Evolutionary conservation across 1,140 invertebrate species (phyloP).

Genomic region (Galleria mellonella): DNA sequence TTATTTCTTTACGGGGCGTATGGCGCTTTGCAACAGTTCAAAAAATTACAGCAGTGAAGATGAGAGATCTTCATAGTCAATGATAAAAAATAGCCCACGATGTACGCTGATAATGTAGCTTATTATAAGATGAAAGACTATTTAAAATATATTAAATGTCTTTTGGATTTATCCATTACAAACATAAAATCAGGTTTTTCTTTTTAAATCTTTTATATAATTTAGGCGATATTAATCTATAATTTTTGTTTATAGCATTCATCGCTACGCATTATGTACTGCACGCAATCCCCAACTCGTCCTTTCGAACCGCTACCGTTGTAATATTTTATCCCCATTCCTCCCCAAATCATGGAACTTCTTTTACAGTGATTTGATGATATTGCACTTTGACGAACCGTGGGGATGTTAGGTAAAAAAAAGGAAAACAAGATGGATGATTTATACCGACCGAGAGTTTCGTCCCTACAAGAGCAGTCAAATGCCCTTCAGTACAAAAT

Average conservation of each 20-base stretch:
- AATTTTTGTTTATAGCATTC: slow-evolving; percentile 7
- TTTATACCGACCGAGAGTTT: slow-evolving; percentile 9
- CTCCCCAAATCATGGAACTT: slow-evolving; percentile 60
- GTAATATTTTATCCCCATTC: slow-evolving; percentile 66
- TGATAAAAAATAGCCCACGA: too few species aligned
- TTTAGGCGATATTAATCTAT: too few species aligned
- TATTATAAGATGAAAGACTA: too few species aligned
- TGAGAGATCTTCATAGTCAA: too few species aligned
- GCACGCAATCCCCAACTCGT: slow-evolving; percentile 29
- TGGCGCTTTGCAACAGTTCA: too few species aligned
- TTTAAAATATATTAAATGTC: too few species aligned
- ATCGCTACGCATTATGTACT: neutral
- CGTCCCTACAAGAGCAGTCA: neutral
- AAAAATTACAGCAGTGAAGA: too few species aligned
- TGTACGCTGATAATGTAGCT: too few species aligned
- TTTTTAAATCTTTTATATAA: too few species aligned
- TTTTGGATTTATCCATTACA: too few species aligned
- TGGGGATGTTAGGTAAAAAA: slow-evolving; percentile 36
- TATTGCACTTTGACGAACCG: slow-evolving; percentile 68
- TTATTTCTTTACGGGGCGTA: too few species aligned
- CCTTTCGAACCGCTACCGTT: slow-evolving; percentile 46
- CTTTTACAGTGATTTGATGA: slow-evolving; percentile 72
- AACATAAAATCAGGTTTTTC: too few species aligned
- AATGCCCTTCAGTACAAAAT: slow-evolving; percentile 13
- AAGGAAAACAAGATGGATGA: slow-evolving; percentile 62